A percentile compares a stretch with the other conserved stretches of the same genome.
Evolutionary conservation across 2,888 invertebrate genomes (phyloP).

Genomic region (Morpho helenor): DNA sequence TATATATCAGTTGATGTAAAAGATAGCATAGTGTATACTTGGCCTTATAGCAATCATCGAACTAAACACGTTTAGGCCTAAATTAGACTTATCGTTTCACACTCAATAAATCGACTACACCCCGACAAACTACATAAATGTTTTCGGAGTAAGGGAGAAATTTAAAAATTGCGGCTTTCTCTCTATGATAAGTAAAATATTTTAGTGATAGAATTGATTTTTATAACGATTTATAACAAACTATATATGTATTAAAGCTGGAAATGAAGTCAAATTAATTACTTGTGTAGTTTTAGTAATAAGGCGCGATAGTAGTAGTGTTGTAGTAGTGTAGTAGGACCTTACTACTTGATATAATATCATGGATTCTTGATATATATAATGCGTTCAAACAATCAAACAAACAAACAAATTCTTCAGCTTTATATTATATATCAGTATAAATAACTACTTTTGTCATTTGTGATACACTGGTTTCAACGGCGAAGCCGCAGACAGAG

Average conservation of each 20-base stretch:
- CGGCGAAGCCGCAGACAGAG: too few species aligned
- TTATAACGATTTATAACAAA: background rate
- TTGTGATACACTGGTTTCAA: too few species aligned
- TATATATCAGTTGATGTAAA: background rate
- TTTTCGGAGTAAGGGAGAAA: conserved; percentile 10
- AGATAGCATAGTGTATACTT: background rate
- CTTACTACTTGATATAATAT: too few species aligned
- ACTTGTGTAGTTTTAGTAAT: too few species aligned
- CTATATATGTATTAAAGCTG: background rate
- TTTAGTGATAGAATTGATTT: background rate
- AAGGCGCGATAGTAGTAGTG: too few species aligned
- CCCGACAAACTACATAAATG: conserved; percentile 37
- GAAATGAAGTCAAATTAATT: too few species aligned
- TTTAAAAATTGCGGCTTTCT: background rate
- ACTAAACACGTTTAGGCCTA: conserved; percentile 45
- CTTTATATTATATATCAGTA: too few species aligned
- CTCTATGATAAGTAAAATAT: background rate
- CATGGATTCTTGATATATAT: too few species aligned
- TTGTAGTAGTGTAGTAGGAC: too few species aligned
- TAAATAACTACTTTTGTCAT: too few species aligned
- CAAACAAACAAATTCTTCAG: too few species aligned
- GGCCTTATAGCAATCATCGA: conserved; percentile 35
- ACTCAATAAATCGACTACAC: conserved; percentile 56
- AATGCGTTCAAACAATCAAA: too few species aligned
- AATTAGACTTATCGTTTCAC: conserved; percentile 62